Evolutionary conservation across 2,888 invertebrate species (phyloP).

Genomic region (Chrysomela aeneicollis): DNA sequence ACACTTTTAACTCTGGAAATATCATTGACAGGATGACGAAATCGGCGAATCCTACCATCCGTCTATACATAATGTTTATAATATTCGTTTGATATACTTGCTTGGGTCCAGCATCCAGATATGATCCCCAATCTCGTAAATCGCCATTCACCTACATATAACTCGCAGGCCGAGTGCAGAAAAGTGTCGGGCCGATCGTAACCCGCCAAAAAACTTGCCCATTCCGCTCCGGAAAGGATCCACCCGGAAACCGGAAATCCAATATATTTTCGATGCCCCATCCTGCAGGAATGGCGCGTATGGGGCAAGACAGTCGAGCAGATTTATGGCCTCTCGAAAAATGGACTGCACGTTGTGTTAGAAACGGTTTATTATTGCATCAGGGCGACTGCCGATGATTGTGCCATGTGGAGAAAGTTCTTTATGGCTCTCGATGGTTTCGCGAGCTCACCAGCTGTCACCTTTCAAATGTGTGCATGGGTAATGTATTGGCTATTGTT

Average conservation of each 20-base stretch:
- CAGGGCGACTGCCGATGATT: background rate
- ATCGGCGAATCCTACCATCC: no score
- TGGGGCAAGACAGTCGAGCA: slow-evolving; percentile 26
- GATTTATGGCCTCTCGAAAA: slow-evolving; percentile 22
- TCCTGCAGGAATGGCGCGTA: slow-evolving; percentile 26
- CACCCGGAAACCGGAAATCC: slow-evolving; percentile 1
- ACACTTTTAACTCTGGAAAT: no score
- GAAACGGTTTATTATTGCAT: background rate
- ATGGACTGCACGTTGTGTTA: background rate
- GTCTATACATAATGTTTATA: no score
- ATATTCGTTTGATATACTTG: no score
- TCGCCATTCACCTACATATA: no score
- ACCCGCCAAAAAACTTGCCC: slow-evolving; percentile 16
- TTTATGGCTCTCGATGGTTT: background rate
- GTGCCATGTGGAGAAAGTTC: background rate
- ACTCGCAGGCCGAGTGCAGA: background rate
- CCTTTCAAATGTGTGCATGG: background rate
- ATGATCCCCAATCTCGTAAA: no score
- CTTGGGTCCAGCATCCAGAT: no score
- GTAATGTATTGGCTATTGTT: background rate
- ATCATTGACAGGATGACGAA: no score
- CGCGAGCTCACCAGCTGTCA: background rate
- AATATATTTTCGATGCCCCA: slow-evolving; percentile 20
- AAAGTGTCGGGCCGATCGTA: background rate
- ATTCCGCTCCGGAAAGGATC: background rate